A percentile compares a stretch with the other conserved stretches of the same genome.
Evolutionary conservation across 1,140 invertebrate genomes (phyloP).

Genomic region (Popillia japonica): DNA sequence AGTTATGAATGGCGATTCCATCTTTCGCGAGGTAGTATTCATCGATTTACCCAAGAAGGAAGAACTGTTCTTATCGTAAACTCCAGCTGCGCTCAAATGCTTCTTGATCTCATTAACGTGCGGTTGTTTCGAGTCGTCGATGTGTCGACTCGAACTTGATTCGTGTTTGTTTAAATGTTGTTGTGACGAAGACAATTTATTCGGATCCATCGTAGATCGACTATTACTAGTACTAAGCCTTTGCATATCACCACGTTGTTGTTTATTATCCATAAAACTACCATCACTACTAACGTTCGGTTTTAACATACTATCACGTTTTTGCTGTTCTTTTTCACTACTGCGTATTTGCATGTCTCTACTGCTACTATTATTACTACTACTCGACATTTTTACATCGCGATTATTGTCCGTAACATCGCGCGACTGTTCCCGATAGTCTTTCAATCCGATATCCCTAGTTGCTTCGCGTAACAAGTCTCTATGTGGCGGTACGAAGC

Average conservation of each 20-base stretch:
- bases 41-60: slow-evolving; percentile 50
- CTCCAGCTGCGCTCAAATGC: slow-evolving; percentile 42
- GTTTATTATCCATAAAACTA: slow-evolving; percentile 43
- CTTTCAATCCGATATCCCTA: slow-evolving; percentile 45
- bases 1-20: slow-evolving; percentile 52
- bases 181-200: slow-evolving; percentile 46
- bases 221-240: slow-evolving; percentile 15
- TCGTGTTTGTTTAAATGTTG: slow-evolving; percentile 47
- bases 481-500: slow-evolving; percentile 43
- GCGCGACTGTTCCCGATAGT: slow-evolving; percentile 1
- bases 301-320: slow-evolving; percentile 52
- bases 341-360: too few species aligned
- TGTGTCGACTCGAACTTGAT: slow-evolving; percentile 40
- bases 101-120: slow-evolving; percentile 54
- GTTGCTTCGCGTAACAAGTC: slow-evolving; percentile 52
- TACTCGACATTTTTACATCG: neutral
- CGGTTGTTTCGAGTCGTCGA: neutral
- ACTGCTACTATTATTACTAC: too few species aligned
- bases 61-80: slow-evolving; percentile 45
- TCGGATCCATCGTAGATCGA: slow-evolving; percentile 43
- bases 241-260: slow-evolving; percentile 39
- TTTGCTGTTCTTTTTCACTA: slow-evolving; percentile 41
- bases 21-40: slow-evolving; percentile 57
- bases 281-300: slow-evolving; percentile 43
- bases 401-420: slow-evolving; percentile 2